phyloP scores from a whole-genome alignment of 2,888 invertebrate species.

The Scotopteryx bipunctaria region DNA sequence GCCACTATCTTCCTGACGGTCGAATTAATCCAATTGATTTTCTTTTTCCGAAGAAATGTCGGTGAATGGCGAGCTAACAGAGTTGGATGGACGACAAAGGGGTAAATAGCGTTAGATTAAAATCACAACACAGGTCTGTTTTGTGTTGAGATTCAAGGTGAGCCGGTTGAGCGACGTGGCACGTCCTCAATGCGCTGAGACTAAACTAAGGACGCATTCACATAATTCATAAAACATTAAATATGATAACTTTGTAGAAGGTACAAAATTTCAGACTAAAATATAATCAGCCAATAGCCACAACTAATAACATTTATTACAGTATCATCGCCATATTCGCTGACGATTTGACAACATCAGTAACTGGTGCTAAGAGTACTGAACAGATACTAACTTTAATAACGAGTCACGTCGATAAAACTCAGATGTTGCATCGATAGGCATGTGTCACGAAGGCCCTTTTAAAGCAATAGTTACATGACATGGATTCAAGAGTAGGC shows the following conservation, averaged over 20 bases:
- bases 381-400: neutral
- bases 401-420: constrained; percentile 17
- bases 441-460: constrained; percentile 24
- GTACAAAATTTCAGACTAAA: no score
- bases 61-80: constrained; percentile 16
- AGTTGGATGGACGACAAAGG: constrained; percentile 16
- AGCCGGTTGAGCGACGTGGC: constrained; percentile 56
- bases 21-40: constrained; percentile 10
- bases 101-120: constrained; percentile 37
- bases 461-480: constrained; percentile 25
- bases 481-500: constrained; percentile 27
- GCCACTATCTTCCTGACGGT: neutral
- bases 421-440: constrained; percentile 26
- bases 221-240: constrained; percentile 32
- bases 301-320: no score
- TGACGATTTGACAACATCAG: neutral
- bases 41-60: constrained; percentile 1
- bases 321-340: no score
- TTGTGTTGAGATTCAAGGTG: constrained; percentile 73
- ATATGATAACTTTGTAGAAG: no score
- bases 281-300: no score
- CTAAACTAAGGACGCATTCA: constrained; percentile 34
- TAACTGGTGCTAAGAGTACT: neutral
- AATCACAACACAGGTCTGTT: constrained; percentile 55
- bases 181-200: constrained; percentile 43